Evolutionary conservation across 1,140 invertebrate genomes (phyloP), one percentile per base, ranked within the genome.

Genomic region (Formica selysi): DNA sequence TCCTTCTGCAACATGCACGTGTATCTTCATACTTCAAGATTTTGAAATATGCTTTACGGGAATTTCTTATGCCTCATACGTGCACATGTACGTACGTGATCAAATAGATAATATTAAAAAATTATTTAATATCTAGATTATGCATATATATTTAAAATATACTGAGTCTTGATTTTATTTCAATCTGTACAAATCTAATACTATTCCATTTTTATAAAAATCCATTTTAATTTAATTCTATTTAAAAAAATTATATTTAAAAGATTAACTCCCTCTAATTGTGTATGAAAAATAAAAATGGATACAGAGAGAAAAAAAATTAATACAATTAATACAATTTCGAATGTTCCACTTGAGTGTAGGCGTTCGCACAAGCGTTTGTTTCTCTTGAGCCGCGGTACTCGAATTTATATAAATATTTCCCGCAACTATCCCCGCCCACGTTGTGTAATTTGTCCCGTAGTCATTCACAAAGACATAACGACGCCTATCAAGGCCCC

Each of bases 381-480:
- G 79, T 83, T 48, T 73, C 36, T 36, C 41, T 32, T 4, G n/a
- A 13, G 3, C 16, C 26, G 29, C 38, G 54, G 26, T 32, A 13
- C 13, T 61, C 22, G 4, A 48, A 74, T 54, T 61, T 61, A 38
- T 54, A 83, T 48, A 74, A 83, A 83, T 83, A 61, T 36, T 48
- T 51, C 19, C 38, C 78, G 78, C n/a, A 16, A 29, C 36, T 73
- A 44, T 19, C 36, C 51, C 36, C 51, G 54, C 54, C 68, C n/a
- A 74, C 68, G 57, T 51, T 19, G 29, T 61, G 38, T 74, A 83
- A 83, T 83, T 83, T 83, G 79, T 83, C 71, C 70, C 73, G 88
- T 88, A 86, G 87, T 86, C 54, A 76, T 86, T 91, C 90, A 71
- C 81, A 85, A 87, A 83, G 90, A 86, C 79, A 44, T 91, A 87